Conservation (phyloP, 2,113 vertebrate genomes). For the Prunella fulvescens region DNA sequence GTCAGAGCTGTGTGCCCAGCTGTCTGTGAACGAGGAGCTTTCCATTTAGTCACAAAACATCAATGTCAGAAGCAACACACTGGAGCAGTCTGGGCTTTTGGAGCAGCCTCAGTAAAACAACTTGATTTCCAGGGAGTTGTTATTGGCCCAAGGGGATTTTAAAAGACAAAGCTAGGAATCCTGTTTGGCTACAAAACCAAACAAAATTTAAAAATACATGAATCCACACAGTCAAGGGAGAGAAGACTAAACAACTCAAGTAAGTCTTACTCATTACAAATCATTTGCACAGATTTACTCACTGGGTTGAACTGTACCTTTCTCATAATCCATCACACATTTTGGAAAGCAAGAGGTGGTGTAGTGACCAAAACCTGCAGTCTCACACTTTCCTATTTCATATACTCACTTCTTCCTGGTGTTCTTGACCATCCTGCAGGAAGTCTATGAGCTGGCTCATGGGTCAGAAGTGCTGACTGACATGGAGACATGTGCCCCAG, state of each 20-base stretch:
- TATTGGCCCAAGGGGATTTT: not conserved
- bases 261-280: not conserved
- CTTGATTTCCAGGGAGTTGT: not conserved
- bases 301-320: not conserved
- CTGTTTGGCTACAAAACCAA: not conserved
- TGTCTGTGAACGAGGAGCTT: not conserved
- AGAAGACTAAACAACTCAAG: not conserved
- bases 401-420: not conserved
- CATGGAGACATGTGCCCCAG: rapidly evolving
- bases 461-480: not conserved
- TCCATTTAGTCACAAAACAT: not conserved
- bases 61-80: not conserved
- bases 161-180: not conserved
- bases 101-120: not conserved
- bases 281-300: not conserved
- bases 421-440: not conserved
- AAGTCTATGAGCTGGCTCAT: not conserved
- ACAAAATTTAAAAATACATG: not conserved
- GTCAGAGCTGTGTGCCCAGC: not conserved
- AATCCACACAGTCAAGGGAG: not conserved
- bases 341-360: not conserved
- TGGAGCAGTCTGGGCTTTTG: not conserved
- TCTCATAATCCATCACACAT: not conserved
- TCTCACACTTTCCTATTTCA: not conserved
- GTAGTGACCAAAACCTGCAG: not conserved